These are phyloP conservation scores for Rhinoderma darwinii DNA, from an alignment of 2,113 vertebrate genomes.

Conservation along the genomic window DNA sequence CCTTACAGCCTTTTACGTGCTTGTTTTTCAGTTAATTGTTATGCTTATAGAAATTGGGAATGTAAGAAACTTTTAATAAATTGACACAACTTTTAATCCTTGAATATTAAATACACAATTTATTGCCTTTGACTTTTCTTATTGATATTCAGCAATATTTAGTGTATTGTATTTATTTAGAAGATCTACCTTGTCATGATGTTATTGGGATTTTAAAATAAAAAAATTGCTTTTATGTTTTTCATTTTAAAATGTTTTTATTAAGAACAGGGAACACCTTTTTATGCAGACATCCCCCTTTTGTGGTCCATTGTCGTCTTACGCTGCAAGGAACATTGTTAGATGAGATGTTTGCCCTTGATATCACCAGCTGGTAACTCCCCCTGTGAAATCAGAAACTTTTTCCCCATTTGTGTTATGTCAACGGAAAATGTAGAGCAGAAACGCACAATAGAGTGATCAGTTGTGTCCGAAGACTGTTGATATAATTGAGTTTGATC, in stretches of 20 bases:
- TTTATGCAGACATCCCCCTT: conserved; percentile 26
- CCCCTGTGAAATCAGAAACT: conserved; percentile 51
- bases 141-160: no score
- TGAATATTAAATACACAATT: no score
- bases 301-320: conserved; percentile 28
- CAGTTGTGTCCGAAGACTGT: not conserved
- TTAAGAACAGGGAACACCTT: not conserved
- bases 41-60: no score
- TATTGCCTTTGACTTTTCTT: no score
- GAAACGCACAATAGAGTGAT: conserved; percentile 32
- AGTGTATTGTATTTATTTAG: no score
- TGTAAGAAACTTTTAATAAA: no score
- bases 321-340: conserved; percentile 29
- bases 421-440: conserved; percentile 33
- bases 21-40: no score
- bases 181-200: not conserved
- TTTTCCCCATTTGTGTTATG: conserved; percentile 41
- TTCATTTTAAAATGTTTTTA: no score
- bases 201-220: no score
- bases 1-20: no score
- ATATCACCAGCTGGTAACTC: conserved; percentile 51
- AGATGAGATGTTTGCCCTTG: conserved; percentile 48
- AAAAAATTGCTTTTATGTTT: no score
- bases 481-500: conserved; percentile 50
- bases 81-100: no score